Conservation (phyloP, 2,888 invertebrate species). For the Falcaria lacertinaria region DNA sequence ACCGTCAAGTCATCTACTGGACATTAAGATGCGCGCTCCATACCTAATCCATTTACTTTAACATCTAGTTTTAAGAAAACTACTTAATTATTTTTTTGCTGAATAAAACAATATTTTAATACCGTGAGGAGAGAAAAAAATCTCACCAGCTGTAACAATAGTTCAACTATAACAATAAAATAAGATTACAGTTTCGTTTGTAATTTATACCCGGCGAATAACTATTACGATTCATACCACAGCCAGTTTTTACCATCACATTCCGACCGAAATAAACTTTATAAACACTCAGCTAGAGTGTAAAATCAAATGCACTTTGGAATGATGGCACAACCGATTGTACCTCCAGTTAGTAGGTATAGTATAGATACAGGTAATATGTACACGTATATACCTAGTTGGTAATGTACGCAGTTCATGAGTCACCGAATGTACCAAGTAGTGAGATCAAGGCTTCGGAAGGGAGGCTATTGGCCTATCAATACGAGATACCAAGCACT, state of each 20-base stretch:
- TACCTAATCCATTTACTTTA: no score
- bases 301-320: constrained; percentile 13
- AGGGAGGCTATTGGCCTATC: constrained; percentile 54
- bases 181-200: constrained; percentile 20
- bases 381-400: neutral
- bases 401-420: constrained; percentile 20
- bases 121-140: constrained; percentile 2
- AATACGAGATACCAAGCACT: constrained; percentile 10
- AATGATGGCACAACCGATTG: constrained; percentile 13
- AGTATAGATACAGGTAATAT: constrained; percentile 15
- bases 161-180: constrained; percentile 14
- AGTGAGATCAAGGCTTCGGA: constrained; percentile 49
- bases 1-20: no score
- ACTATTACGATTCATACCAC: constrained; percentile 11
- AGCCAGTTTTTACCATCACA: neutral
- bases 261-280: constrained; percentile 16
- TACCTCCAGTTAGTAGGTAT: constrained; percentile 22
- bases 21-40: no score
- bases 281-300: constrained; percentile 14
- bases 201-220: constrained; percentile 20
- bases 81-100: no score
- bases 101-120: neutral
- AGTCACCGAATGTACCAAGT: constrained; percentile 40
- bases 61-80: no score
- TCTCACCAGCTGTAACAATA: constrained; percentile 3